Conservation (phyloP, 2,113 vertebrate genomes). For the Pollachius pollachius region DNA sequence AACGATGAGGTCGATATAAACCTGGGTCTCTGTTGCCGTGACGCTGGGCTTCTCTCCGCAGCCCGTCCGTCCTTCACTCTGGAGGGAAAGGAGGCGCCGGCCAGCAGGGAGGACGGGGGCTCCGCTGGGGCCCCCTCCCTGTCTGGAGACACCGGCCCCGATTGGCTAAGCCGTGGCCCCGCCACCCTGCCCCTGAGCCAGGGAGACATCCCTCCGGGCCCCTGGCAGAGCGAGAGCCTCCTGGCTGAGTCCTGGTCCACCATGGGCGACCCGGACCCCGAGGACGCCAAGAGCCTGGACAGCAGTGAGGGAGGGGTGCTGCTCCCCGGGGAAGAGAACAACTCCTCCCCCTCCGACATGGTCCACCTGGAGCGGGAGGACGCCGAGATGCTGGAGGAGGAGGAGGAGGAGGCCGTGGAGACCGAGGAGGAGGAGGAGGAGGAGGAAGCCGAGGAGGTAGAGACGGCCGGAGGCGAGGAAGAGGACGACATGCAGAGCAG, state of each 20-base stretch:
- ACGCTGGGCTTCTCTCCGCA: slow-evolving; percentile 6
- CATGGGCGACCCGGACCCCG: slow-evolving; percentile 80
- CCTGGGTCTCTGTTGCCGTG: no score
- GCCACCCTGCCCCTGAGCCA: slow-evolving; percentile 76
- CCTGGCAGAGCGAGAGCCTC: slow-evolving; percentile 86
- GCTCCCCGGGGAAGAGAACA: slow-evolving; percentile 80
- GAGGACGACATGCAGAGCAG: slow-evolving; percentile 57
- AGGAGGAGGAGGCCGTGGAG: slow-evolving; percentile 15
- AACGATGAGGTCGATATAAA: no score
- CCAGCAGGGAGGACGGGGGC: slow-evolving; percentile 80
- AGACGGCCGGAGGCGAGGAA: slow-evolving; percentile 49
- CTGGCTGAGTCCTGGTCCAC: slow-evolving; percentile 89
- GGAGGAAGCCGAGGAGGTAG: slow-evolving; percentile 24
- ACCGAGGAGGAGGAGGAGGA: slow-evolving; percentile 11
- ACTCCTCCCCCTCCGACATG: slow-evolving; percentile 90
- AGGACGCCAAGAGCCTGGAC: slow-evolving; percentile 87
- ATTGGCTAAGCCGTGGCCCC: slow-evolving; percentile 78
- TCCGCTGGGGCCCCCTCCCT: slow-evolving; percentile 70
- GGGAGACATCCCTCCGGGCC: slow-evolving; percentile 35
- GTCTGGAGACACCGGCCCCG: slow-evolving; percentile 72
- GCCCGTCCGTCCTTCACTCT: slow-evolving; percentile 66
- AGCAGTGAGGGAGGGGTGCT: slow-evolving; percentile 70
- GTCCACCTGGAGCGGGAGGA: slow-evolving; percentile 90
- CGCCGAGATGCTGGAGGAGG: slow-evolving; percentile 63
- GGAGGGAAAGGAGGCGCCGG: slow-evolving; percentile 75